These are phyloP conservation scores for Podabrus alpinus DNA, from an alignment of 2,888 invertebrate species.

Conservation along the genomic window DNA sequence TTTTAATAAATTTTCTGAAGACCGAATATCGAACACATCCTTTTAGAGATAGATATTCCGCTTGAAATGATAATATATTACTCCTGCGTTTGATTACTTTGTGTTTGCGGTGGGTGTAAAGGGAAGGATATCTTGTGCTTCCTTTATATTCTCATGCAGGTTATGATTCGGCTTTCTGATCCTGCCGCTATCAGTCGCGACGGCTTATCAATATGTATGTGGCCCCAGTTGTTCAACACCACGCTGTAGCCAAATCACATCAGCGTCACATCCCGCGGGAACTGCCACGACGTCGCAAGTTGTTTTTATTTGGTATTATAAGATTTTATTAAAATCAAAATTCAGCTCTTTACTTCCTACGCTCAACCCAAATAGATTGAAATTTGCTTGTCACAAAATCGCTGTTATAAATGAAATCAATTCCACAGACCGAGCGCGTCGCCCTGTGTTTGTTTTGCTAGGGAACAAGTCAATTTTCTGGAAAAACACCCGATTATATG, in stretches of 20 bases:
- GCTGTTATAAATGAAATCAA: constrained; percentile 50
- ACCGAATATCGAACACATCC: constrained; percentile 27
- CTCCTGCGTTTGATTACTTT: constrained; percentile 33
- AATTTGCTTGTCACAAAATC: constrained; percentile 44
- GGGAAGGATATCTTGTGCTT: constrained; percentile 10
- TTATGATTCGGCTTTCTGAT: constrained; percentile 37
- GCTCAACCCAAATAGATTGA: constrained; percentile 39
- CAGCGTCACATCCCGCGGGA: constrained; percentile 35
- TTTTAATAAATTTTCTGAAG: constrained; percentile 31
- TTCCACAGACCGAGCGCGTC: constrained; percentile 41
- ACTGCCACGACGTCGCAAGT: constrained; percentile 29
- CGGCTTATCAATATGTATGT: constrained; percentile 45
- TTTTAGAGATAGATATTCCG: constrained; percentile 20
- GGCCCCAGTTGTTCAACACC: constrained; percentile 32
- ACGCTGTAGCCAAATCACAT: constrained; percentile 37
- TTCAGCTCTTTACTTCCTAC: constrained; percentile 26
- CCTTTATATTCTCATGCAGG: constrained; percentile 37
- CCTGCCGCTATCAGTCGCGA: constrained; percentile 36
- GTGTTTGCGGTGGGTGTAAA: constrained; percentile 12
- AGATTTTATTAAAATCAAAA: constrained; percentile 40
- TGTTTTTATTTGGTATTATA: constrained; percentile 37
- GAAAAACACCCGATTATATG: constrained; percentile 48
- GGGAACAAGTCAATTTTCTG: constrained; percentile 48
- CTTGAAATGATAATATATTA: constrained; percentile 34
- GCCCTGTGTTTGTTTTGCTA: constrained; percentile 43